Base-by-base conservation (phyloP, 2,113 vertebrate genomes). In the Burhinus bistriatus region DNA sequence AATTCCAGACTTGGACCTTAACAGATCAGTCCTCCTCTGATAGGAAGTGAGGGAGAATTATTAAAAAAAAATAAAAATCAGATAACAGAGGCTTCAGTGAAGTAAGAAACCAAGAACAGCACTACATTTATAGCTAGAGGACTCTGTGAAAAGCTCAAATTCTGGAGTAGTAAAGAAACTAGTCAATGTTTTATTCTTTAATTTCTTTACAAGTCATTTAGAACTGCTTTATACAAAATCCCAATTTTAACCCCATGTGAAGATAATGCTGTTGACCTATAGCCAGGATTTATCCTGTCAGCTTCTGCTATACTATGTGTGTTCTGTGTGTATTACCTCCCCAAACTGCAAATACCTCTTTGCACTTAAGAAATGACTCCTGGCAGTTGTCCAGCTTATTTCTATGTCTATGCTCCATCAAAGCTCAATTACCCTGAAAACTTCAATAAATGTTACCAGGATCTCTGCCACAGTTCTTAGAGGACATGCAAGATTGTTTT, bases 301-400 rank as follows among this genome's bases (percentile, higher is more conserved):
- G 70, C 49, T 65, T 86, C 68, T 64, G 13, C n/a, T 64, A 5
- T 65, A 51, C 51, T 59, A 0, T 12, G 7, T 23, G 45, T 7
- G 1, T 62, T 59, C 25, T 72, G 11, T 13, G 20, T 11, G 5
- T 9, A 64, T 69, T 85, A 30, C 87, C 90, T 93, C 65, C 42
- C 12, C 61, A 90, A 94, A 82, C 71, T 89, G 72, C n/a, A 92
- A 96, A 77, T 88, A 72, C 38, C 32, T 66, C 87, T 83, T 94
- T 66, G 25, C 42, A 89, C 92, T 92, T 94, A 90, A 93, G 93
- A 86, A 93, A 90, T 40, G 27, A 52, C 86, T 90, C 12, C 70
- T 96, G 89, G 89, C 71, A 95, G 27, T 21, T 52, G 71, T 64
- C 96, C 88, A 93, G 83, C 91, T 97, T 76, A 75, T 97, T 98